A percentile compares a stretch with the other conserved stretches of the same genome.
phyloP scores from a whole-genome alignment of 2,797 vertebrate species.

The Pteronotus mesoamericanus region DNA sequence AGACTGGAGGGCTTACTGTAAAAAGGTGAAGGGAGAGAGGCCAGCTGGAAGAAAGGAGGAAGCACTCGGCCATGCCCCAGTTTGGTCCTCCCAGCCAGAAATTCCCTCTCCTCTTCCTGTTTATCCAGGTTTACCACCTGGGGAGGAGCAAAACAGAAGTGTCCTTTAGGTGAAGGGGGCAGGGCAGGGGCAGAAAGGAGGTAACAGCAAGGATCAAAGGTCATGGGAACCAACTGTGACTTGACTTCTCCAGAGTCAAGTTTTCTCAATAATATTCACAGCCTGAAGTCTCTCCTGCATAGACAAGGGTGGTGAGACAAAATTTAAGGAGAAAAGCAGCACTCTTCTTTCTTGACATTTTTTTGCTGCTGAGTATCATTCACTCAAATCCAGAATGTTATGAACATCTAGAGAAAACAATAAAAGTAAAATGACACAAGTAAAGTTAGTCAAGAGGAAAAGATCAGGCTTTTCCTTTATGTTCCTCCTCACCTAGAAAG shows the following conservation, averaged over 20 bases:
- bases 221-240: background rate
- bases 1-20: background rate
- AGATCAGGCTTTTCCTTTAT: background rate
- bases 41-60: background rate
- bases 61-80: background rate
- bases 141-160: background rate
- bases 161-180: background rate
- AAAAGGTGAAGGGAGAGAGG: background rate
- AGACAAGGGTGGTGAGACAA: background rate
- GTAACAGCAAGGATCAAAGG: background rate
- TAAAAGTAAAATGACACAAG: background rate
- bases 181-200: background rate
- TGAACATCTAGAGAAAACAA: background rate
- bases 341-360: background rate
- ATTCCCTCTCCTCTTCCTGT: background rate
- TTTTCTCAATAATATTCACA: background rate
- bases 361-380: background rate
- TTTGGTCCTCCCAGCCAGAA: background rate
- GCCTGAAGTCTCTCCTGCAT: background rate
- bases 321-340: background rate
- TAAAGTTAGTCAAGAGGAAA: background rate
- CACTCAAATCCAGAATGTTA: background rate
- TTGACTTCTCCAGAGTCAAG: background rate
- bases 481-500: background rate
- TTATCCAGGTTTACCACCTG: background rate